phyloP scores from a whole-genome alignment of 2,113 vertebrate species.

The Centropus unirufus region DNA sequence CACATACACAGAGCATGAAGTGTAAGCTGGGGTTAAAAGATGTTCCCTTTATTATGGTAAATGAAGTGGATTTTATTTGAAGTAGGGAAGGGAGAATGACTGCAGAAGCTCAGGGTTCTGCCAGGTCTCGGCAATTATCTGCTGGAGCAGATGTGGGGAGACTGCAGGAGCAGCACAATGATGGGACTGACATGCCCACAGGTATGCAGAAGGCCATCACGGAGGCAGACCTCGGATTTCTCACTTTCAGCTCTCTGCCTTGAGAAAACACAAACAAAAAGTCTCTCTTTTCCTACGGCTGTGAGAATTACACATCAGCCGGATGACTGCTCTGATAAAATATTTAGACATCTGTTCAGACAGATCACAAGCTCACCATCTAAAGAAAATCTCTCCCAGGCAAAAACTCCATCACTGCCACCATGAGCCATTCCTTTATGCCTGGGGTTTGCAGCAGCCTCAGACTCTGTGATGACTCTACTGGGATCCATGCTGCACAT shows the following conservation, averaged over 20 bases:
- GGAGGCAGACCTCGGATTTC: neutral
- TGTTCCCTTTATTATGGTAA: neutral
- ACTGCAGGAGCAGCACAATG: neutral
- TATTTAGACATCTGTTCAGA: neutral
- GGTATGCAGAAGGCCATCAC: neutral
- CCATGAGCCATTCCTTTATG: neutral
- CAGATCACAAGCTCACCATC: neutral
- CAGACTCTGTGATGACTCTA: neutral
- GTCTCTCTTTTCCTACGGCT: neutral
- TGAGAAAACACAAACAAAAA: neutral
- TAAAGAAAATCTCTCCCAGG: neutral
- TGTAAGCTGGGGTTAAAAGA: neutral
- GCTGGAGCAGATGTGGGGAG: neutral
- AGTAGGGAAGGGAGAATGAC: neutral
- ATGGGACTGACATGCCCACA: neutral
- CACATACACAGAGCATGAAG: neutral
- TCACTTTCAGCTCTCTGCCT: neutral
- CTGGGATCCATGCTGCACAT: accelerated
- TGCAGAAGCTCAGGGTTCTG: neutral
- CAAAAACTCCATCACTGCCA: accelerated
- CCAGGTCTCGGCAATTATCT: neutral
- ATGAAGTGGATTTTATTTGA: neutral
- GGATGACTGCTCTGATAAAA: neutral
- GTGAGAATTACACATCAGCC: neutral
- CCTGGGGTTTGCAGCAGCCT: neutral